Conservation (phyloP, 2,888 invertebrate genomes). For the Amiota communis region DNA sequence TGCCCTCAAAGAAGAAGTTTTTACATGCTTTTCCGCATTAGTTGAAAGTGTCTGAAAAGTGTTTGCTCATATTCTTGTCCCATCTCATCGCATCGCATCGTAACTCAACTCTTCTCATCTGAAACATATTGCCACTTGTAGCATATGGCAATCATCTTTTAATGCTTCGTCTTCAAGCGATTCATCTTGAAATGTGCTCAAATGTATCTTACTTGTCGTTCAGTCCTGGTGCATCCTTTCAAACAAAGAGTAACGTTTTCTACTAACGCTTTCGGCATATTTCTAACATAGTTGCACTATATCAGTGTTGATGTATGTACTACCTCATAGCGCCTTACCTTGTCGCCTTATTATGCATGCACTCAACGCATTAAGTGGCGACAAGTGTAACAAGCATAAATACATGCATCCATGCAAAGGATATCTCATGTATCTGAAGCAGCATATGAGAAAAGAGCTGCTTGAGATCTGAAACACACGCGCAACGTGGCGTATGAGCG, state of each 20-base stretch:
- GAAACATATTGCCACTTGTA: conserved; percentile 4
- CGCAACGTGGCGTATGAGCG: conserved; percentile 17
- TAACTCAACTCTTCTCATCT: neutral
- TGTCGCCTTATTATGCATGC: conserved; percentile 61
- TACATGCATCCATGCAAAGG: conserved; percentile 39
- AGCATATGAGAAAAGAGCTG: no score
- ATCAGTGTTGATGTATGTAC: no score
- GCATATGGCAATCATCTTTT: neutral
- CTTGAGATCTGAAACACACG: neutral
- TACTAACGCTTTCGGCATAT: no score
- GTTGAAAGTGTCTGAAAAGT: no score
- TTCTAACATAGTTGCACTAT: no score
- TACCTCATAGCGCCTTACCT: conserved; percentile 7
- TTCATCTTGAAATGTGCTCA: conserved; percentile 11
- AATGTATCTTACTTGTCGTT: no score
- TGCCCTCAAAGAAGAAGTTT: no score
- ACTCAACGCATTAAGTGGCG: conserved; percentile 62
- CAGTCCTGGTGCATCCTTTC: no score
- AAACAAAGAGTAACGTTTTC: no score
- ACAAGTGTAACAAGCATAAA: conserved; percentile 52
- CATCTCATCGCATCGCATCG: neutral
- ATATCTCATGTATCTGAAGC: no score
- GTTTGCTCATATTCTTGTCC: no score
- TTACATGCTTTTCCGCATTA: no score
- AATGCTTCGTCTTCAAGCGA: conserved; percentile 7